A percentile compares a stretch with the other conserved stretches of the same genome.
Conservation (phyloP, 1,140 invertebrate species). For the Ptiloglossa arizonensis region DNA sequence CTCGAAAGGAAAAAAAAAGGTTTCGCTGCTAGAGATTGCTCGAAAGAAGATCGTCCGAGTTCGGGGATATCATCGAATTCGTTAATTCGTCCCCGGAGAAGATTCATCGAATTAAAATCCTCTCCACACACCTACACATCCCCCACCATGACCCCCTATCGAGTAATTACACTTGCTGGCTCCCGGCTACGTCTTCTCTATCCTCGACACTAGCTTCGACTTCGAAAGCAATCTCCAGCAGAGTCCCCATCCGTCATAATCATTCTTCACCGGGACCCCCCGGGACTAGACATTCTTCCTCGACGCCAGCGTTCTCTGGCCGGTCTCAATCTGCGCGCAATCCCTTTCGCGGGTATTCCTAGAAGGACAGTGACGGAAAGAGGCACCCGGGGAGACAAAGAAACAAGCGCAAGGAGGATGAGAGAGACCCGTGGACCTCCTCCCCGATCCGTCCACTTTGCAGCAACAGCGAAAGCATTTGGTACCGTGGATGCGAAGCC, state of each 20-base stretch:
- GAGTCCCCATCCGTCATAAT: slow-evolving; percentile 1
- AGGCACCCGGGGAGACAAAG: slow-evolving; percentile 8
- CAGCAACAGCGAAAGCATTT: background rate
- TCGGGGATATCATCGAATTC: too few species aligned
- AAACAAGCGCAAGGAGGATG: background rate
- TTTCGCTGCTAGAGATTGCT: too few species aligned
- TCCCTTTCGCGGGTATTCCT: background rate
- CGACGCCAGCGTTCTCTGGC: background rate
- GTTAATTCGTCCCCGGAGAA: too few species aligned
- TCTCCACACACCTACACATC: too few species aligned
- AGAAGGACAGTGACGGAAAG: slow-evolving; percentile 15
- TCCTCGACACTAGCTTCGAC: background rate
- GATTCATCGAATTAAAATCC: too few species aligned
- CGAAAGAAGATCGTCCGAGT: too few species aligned
- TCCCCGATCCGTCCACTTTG: background rate
- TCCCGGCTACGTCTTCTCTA: too few species aligned
- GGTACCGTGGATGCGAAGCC: background rate
- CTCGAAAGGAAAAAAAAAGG: too few species aligned
- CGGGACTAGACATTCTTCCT: background rate
- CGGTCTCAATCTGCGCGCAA: background rate
- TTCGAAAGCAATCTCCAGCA: background rate
- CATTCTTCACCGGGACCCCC: background rate
- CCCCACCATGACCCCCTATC: too few species aligned
- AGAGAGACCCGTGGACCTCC: background rate
- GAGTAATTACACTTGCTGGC: too few species aligned